These are phyloP conservation scores for Deroptyus accipitrinus DNA, from an alignment of 2,113 vertebrate genomes.

Conservation along the genomic window DNA sequence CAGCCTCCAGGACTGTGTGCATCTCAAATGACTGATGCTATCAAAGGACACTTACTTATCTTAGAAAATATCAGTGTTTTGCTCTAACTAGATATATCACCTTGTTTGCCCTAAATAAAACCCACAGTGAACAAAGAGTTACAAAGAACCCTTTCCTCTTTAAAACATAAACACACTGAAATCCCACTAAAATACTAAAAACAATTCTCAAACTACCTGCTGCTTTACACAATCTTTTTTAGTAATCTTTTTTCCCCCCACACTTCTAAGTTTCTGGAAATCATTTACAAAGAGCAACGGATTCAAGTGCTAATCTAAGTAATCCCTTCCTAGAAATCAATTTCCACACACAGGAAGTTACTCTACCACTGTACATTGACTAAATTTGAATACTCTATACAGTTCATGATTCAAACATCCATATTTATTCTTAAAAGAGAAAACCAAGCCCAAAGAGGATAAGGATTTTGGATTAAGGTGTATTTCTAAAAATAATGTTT, in stretches of 20 bases:
- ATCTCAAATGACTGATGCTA: neutral
- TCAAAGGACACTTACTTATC: neutral
- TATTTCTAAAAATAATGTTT: neutral
- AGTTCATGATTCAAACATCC: neutral
- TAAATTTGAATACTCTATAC: neutral
- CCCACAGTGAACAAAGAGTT: neutral
- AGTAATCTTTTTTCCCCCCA: neutral
- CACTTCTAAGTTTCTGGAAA: neutral
- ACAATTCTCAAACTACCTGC: neutral
- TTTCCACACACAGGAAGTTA: neutral
- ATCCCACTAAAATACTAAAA: neutral
- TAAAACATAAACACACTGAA: neutral
- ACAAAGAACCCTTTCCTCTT: neutral
- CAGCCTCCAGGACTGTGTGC: neutral
- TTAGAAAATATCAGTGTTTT: neutral
- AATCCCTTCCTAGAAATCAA: neutral
- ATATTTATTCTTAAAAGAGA: neutral
- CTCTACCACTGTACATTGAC: neutral
- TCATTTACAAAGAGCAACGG: neutral
- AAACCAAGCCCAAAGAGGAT: neutral
- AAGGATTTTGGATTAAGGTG: neutral
- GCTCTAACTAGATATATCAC: neutral
- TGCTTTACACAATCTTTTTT: neutral
- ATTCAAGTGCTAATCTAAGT: neutral
- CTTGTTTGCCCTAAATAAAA: neutral